phyloP scores from a whole-genome alignment of 2,797 vertebrate genomes.

The Pitangus sulphuratus region DNA sequence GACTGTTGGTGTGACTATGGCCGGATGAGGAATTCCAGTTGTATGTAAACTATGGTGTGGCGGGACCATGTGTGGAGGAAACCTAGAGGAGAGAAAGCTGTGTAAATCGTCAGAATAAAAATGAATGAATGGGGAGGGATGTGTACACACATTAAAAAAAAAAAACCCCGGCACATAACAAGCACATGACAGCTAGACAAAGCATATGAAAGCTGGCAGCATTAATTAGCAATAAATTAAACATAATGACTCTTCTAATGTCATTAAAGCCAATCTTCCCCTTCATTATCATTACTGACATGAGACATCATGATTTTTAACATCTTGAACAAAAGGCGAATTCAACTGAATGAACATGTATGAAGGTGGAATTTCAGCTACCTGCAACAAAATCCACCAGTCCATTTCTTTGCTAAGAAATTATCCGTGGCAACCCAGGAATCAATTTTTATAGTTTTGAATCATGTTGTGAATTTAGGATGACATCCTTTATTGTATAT shows the following conservation, averaged over 20 bases:
- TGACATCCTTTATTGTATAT: slow-evolving; percentile 68
- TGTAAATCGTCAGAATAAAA: slow-evolving; percentile 99
- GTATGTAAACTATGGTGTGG: slow-evolving; percentile 99
- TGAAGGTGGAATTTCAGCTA: slow-evolving; percentile 51
- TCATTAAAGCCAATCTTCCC: slow-evolving; percentile 76
- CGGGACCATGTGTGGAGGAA: slow-evolving; percentile 99
- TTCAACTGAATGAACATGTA: slow-evolving; percentile 54
- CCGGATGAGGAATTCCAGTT: slow-evolving; percentile 98
- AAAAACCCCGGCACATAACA: slow-evolving; percentile 43
- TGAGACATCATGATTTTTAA: slow-evolving; percentile 75
- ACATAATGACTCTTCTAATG: slow-evolving; percentile 78
- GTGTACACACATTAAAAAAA: slow-evolving; percentile 72
- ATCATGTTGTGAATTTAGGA: slow-evolving; percentile 52
- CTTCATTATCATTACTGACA: slow-evolving; percentile 77
- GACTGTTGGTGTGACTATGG: slow-evolving; percentile 98
- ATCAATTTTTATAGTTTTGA: slow-evolving; percentile 50
- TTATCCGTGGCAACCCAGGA: slow-evolving; percentile 43
- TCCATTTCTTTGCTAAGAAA: slow-evolving; percentile 29
- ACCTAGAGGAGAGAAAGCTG: slow-evolving; percentile 99
- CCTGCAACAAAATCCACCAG: slow-evolving; percentile 45
- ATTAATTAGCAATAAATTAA: slow-evolving; percentile 81
- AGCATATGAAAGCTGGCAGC: slow-evolving; percentile 78
- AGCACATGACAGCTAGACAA: slow-evolving; percentile 76
- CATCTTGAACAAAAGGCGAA: slow-evolving; percentile 71
- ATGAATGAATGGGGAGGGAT: slow-evolving; percentile 92